Evolutionary conservation across 2,888 invertebrate genomes (phyloP).

Genomic region (Hydrotaea diabolus): DNA sequence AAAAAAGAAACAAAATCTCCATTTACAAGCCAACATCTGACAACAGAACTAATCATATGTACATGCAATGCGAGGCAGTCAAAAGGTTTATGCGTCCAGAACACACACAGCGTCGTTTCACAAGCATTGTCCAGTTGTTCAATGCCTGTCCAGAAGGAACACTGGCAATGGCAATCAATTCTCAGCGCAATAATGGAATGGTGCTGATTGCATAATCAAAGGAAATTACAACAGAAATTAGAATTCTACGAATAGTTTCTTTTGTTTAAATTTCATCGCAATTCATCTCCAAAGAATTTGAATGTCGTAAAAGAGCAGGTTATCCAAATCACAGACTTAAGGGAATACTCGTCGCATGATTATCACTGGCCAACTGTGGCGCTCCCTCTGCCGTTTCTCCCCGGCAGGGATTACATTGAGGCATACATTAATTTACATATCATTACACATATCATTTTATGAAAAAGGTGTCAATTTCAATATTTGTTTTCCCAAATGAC

Average conservation of each 20-base stretch:
- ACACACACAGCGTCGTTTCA: no score
- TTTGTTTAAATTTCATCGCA: background rate
- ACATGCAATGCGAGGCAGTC: background rate
- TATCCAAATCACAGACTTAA: background rate
- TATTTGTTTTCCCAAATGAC: constrained; percentile 24
- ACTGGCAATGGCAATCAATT: background rate
- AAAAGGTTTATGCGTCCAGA: background rate
- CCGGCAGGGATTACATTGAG: background rate
- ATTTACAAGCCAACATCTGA: background rate
- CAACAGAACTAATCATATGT: background rate
- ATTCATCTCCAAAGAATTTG: background rate
- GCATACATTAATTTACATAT: constrained; percentile 21
- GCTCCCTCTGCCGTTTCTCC: background rate
- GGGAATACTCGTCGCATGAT: background rate
- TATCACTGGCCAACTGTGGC: background rate
- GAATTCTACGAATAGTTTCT: background rate
- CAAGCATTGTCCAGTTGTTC: no score
- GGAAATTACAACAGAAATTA: constrained; percentile 21
- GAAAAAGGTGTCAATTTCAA: constrained; percentile 34
- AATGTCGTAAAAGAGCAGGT: background rate
- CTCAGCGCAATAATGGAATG: background rate
- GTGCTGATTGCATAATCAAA: constrained; percentile 7
- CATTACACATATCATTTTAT: constrained; percentile 22
- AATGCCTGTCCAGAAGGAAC: background rate
- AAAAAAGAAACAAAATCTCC: background rate